A percentile compares a stretch with the other conserved stretches of the same genome.
Conservation (phyloP, 2,888 invertebrate genomes). For the Pyrrhosoma nymphula region DNA sequence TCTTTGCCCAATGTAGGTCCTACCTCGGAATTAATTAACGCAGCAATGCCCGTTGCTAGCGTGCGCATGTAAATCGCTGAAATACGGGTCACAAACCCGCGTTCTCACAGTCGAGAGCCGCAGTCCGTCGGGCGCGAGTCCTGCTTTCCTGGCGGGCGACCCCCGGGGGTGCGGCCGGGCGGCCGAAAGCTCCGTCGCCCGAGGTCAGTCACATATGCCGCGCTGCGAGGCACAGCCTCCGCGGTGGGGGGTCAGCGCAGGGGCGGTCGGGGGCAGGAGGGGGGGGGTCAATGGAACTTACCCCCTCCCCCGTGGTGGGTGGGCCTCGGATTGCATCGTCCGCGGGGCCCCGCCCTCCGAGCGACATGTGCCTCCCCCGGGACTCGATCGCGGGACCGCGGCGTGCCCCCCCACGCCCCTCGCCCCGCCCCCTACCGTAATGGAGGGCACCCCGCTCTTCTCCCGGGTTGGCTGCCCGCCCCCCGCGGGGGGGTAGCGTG, state of each 20-base stretch:
- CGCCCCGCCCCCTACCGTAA: constrained; percentile 48
- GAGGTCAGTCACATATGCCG: neutral
- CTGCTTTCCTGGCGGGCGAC: neutral
- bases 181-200: constrained; percentile 3
- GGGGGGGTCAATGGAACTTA: too few relatives aligned
- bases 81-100: too few relatives aligned
- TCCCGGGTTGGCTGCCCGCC: constrained; percentile 59
- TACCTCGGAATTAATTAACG: too few relatives aligned
- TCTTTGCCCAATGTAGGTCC: too few relatives aligned
- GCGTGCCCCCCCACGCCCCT: neutral
- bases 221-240: constrained; percentile 43
- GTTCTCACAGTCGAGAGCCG: neutral
- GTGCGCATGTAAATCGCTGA: too few relatives aligned
- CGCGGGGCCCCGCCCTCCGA: neutral
- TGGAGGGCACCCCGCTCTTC: constrained; percentile 55
- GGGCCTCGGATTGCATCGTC: neutral
- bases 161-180: constrained; percentile 27
- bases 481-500: constrained; percentile 10
- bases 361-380: constrained; percentile 49
- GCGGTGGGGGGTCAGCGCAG: neutral
- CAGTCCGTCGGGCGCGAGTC: neutral
- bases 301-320: neutral
- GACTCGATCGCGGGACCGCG: constrained; percentile 54
- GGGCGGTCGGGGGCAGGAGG: too few relatives aligned
- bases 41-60: too few relatives aligned